phyloP scores from a whole-genome alignment of 2,797 vertebrate species.

The Rhinoraja longicauda region DNA sequence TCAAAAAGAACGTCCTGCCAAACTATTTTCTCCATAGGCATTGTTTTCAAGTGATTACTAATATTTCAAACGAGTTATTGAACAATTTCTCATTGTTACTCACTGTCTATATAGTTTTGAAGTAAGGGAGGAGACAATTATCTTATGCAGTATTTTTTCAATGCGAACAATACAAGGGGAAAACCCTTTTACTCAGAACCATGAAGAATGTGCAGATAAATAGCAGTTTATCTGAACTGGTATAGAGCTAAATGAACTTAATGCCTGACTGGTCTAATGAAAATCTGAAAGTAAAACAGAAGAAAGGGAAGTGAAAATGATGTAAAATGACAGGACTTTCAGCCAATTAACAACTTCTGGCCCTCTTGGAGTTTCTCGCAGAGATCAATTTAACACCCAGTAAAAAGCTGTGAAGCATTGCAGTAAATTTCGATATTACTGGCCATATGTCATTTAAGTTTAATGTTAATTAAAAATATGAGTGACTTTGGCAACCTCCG shows the following conservation, averaged over 20 bases:
- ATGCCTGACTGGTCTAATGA: slow-evolving; percentile 10
- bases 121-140: background rate
- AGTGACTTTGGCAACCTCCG: background rate
- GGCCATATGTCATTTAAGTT: background rate
- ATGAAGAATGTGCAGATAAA: slow-evolving; percentile 14
- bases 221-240: slow-evolving; percentile 31
- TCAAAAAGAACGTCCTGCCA: background rate
- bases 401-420: background rate
- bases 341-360: background rate
- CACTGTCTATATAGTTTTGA: background rate
- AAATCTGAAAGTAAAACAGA: background rate
- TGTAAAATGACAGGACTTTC: slow-evolving; percentile 1
- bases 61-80: background rate
- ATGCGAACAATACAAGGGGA: background rate
- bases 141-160: background rate
- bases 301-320: background rate
- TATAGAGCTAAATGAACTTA: background rate
- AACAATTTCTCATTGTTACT: background rate
- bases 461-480: background rate
- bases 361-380: background rate
- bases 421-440: background rate
- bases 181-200: background rate
- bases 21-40: background rate
- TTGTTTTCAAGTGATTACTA: background rate
- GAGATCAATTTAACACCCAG: background rate